Base-by-base conservation (phyloP, 2,888 invertebrate genomes). In the Mellilla xanthometata region DNA sequence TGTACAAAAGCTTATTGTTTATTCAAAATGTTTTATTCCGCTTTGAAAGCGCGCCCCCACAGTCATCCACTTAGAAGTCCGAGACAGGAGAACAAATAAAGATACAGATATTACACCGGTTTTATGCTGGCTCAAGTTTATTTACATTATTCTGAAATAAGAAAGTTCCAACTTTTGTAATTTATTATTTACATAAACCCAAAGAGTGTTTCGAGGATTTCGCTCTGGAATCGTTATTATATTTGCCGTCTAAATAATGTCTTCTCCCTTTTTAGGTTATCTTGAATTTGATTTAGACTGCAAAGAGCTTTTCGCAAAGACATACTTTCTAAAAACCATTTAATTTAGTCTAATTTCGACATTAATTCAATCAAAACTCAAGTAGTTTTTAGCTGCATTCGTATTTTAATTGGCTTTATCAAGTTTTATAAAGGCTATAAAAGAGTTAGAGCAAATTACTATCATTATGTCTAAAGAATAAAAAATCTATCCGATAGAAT, bases 141-240 rank as follows among this genome's bases (percentile, higher is more conserved):
- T 54, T 60, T 54, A 48, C 49, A 50, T 56, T 51, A 52, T 53
- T 53, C 52, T 50, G 45, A 56, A 54, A 51, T 49, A 56, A 54
- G 56, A 56, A 56, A 58, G 49, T 56, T 56, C 49, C 40, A 54
- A 55, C 49, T 54, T 52, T 50, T 50, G 39, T 49, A 45, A 56
- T 56, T 54, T 45, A 56, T 58, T 56, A 54, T 49, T 53, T 49
- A 54, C 39, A 49, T 49, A 53, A 47, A 49, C 42, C 26, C 40
- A 41, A 52, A 42, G 28, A 34, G 52, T 43, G 31, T 54, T 54
- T 43, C 12, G 35, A 28, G 46, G 43, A 44, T 53, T 53, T 56
- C 33, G 52, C 43, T 46, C 33, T 46, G 39, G 8, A 42, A 45
- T 44, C 39, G 32, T 49, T 47, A 29, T 43, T 39, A 39, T 12